Evolutionary conservation across 2,888 invertebrate genomes (phyloP), one percentile per base, ranked within the genome.

Genomic region (Troilus luridus): DNA sequence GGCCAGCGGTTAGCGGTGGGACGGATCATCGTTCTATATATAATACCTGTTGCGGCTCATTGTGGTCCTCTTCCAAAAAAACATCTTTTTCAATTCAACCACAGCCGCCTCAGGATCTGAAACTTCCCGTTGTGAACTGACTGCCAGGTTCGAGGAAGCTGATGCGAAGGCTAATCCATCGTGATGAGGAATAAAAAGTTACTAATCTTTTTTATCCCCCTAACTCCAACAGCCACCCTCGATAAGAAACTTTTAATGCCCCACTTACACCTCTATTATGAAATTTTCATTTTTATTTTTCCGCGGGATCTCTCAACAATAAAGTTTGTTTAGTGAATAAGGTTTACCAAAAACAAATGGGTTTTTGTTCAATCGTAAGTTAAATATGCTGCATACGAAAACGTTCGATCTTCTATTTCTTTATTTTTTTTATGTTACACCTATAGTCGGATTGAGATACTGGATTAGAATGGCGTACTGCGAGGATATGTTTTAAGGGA

Each of bases 11-110:
- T 14, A 0, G 41, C 54, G 81, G 54, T 11, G 19, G 85, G 85
- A 77, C 85, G n/a, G 85, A 85, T 56, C 54, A 85, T 85, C 56
- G 11, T 21, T 1, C 72, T 77, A 10, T 85, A n/a, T n/a, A n/a
- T n/a, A n/a, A n/a, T 54, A 85, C 85, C 85, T 85, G 85, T 85
- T 85, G 85, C 85, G 10, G 17, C 72, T 77, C 72, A 77, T 77
- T 77, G 27, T 41, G 72, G 27, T 17, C 5, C 72, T 19, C 17
- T 10, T 41, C 41, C 1, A 10, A 12, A 77, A n/a, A 77, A 27
- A 41, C 41, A 41, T 41, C 27, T 77, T 77, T 41, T 27, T 19
- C 56, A n/a, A 85, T 85, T 85, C 5, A 56, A 58, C 56, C n/a
- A 85, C 5, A 12, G 56, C 56, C 85, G 5, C 56, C 5, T n/a